Evolutionary conservation across 2,888 invertebrate genomes (phyloP), one percentile per base, ranked within the genome.

Genomic region (Cheilosia urbana): DNA sequence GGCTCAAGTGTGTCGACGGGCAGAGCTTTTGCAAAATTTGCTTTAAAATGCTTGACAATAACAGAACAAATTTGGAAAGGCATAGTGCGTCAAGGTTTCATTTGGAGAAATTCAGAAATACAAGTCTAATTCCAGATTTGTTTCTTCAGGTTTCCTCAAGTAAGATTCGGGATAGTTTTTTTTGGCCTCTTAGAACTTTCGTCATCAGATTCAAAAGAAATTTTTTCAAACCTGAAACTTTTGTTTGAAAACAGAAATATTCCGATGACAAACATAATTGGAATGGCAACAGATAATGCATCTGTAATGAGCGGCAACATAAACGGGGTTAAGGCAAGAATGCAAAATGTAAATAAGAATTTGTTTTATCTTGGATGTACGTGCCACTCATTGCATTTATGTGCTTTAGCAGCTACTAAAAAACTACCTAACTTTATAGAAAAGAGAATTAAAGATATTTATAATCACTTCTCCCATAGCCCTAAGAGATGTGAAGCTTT

Each of bases 321-420:
- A 11, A 34, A 7, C 37, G 57, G 57, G 0, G 69, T 71, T 7
- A 78, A 65, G 17, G 71, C 78, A 2, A 77, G n/a, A 11, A 2
- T 79, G 9, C 17, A 17, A 42, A 11, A 9, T 17, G 42, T 11
- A 24, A 79, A 72, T 53, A 60, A 65, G 11, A 5, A 72, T 72
- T 72, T 72, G 1, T 60, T 79, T 66, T 72, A 63, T 79, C 13
- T 72, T 5, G 79, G 79, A 6, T 79, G 79, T 17, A 79, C 65
- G 2, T 79, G 78, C 7, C 71, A 72, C 6, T 72, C 72, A 0
- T 51, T 79, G 11, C 57, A 71, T 53, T 42, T 79, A 34, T 58
- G 71, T 42, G 57, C 79, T 17, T 77, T 62, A 6, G 68, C 47
- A 53, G 68, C 68, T 11, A 7, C 9, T 3, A 60, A 68, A 60